Percentiles rank a stretch among this genome's conserved stretches.
These are phyloP conservation scores for Leptestheria dahalacensis DNA, from an alignment of 1,140 invertebrate species.

Conservation along the genomic window DNA sequence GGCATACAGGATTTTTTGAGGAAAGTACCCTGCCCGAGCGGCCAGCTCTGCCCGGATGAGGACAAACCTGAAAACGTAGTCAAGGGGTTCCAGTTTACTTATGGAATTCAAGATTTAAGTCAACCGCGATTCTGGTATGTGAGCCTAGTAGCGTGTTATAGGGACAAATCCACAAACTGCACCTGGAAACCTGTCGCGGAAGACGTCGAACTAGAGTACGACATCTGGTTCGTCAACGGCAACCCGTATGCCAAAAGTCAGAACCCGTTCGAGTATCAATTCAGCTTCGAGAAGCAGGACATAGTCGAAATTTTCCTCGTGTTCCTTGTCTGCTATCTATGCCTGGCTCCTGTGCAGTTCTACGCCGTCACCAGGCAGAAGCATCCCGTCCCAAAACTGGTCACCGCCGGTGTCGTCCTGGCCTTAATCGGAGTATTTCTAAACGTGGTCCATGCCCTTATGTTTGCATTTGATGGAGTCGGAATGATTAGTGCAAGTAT, in stretches of 20 bases:
- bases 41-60: conserved; percentile 69
- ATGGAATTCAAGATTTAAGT: conserved; percentile 69
- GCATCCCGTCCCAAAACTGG: conserved; percentile 79
- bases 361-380: conserved; percentile 73
- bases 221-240: conserved; percentile 92
- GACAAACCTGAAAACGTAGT: conserved; percentile 70
- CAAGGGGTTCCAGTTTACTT: conserved; percentile 79
- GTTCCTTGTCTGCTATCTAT: conserved; percentile 73
- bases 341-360: conserved; percentile 73
- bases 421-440: conserved; percentile 71
- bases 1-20: conserved; percentile 69
- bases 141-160: conserved; percentile 79
- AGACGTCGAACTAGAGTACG: conserved; percentile 53
- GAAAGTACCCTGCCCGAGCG: conserved; percentile 65
- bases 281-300: conserved; percentile 88
- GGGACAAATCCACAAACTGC: conserved; percentile 52
- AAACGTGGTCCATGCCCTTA: conserved; percentile 73
- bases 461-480: conserved; percentile 76
- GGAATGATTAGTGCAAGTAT: conserved; percentile 64
- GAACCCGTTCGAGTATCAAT: conserved; percentile 83
- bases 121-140: conserved; percentile 93
- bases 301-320: conserved; percentile 80
- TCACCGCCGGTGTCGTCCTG: conserved; percentile 68
- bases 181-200: conserved; percentile 59
- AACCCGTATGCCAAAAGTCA: conserved; percentile 68